Percentiles rank a stretch among this genome's conserved stretches.
These are phyloP conservation scores for Wasmannia auropunctata DNA, from an alignment of 1,140 invertebrate genomes.

Conservation along the genomic window DNA sequence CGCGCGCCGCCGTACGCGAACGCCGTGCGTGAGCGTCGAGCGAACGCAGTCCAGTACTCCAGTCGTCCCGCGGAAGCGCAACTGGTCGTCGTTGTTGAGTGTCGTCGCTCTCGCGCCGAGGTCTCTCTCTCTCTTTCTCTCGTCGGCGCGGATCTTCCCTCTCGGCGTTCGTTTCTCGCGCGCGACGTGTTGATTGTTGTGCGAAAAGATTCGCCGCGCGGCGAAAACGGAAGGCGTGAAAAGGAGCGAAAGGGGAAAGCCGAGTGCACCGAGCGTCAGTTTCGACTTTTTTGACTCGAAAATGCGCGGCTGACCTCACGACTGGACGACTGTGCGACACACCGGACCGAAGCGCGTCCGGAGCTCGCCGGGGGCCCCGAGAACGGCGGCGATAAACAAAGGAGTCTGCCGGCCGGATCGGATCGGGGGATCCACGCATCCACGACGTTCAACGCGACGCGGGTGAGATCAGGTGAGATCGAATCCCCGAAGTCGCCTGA, in stretches of 20 bases:
- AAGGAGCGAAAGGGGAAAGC: background rate
- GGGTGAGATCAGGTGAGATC: constrained; percentile 4
- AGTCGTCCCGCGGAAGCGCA: constrained; percentile 79
- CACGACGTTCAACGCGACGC: background rate
- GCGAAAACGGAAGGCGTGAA: too few relatives aligned
- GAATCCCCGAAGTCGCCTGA: background rate
- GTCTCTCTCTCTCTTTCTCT: too few relatives aligned
- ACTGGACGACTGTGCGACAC: background rate
- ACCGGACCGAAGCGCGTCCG: too few relatives aligned
- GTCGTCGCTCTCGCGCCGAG: background rate
- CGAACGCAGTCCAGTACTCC: too few relatives aligned
- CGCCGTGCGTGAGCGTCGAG: too few relatives aligned
- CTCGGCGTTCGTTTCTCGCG: background rate
- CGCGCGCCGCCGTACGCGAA: constrained; percentile 49
- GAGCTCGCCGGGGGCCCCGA: background rate
- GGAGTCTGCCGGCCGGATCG: background rate
- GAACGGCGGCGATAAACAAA: constrained; percentile 10
- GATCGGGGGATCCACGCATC: background rate
- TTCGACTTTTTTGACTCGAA: constrained; percentile 18
- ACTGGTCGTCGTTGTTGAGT: constrained; percentile 62
- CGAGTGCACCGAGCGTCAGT: background rate
- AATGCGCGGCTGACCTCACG: background rate
- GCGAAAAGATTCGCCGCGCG: background rate
- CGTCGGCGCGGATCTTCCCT: too few relatives aligned
- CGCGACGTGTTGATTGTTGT: too few relatives aligned